These are phyloP conservation scores for Neolamprologus variostigma DNA, from an alignment of 2,113 vertebrate species.

Conservation along the genomic window DNA sequence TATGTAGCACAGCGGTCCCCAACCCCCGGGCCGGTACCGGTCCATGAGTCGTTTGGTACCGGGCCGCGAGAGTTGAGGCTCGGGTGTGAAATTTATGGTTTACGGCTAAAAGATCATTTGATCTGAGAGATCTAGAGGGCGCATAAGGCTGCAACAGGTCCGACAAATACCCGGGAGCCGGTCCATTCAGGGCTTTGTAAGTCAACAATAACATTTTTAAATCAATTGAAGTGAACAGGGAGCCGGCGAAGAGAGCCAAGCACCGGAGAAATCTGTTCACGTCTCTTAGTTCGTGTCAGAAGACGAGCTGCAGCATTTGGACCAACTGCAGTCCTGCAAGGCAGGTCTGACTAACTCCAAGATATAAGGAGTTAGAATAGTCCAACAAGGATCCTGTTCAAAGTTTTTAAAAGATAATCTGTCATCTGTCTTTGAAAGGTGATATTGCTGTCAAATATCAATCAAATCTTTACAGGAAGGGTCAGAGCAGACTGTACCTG, in stretches of 20 bases:
- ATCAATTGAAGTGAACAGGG: not conserved
- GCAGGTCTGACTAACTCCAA: not conserved
- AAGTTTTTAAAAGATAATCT: not conserved
- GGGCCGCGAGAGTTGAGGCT: not conserved
- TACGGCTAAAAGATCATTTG: not conserved
- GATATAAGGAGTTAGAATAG: not conserved
- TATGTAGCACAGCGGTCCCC: not conserved
- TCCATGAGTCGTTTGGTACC: not conserved
- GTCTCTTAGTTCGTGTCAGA: not conserved
- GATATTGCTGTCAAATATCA: not conserved
- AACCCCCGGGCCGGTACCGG: not conserved
- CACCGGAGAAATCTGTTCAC: not conserved
- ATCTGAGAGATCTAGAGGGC: rapidly evolving
- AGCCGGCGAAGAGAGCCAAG: not conserved
- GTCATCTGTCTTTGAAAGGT: not conserved
- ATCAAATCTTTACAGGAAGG: no score
- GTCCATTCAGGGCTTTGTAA: not conserved
- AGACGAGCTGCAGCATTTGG: not conserved
- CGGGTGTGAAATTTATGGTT: not conserved
- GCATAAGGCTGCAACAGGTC: not conserved
- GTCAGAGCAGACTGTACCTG: no score
- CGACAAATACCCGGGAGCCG: not conserved
- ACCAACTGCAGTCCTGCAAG: not conserved
- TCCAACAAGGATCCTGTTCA: not conserved
- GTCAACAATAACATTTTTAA: not conserved